Evolutionary conservation across 2,113 vertebrate species (phyloP).

Genomic region (Microtus pennsylvanicus): DNA sequence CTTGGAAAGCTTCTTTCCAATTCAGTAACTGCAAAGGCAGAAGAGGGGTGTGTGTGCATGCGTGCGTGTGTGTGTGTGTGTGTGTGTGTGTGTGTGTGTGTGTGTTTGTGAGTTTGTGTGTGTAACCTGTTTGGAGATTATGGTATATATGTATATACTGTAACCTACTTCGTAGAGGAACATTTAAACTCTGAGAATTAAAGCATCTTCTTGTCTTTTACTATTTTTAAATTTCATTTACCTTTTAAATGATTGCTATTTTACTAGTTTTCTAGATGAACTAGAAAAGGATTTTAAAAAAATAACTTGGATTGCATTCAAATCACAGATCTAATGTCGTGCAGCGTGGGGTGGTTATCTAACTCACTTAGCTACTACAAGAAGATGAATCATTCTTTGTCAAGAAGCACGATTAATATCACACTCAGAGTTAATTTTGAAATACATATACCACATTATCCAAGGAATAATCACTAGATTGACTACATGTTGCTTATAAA

Average conservation of each 20-base stretch:
- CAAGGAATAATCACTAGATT: neutral
- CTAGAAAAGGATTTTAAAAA: neutral
- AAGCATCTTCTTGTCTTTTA: neutral
- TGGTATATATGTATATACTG: neutral
- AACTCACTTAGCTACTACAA: neutral
- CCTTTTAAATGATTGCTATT: neutral
- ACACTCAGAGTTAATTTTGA: neutral
- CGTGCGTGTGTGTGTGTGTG: too few species aligned
- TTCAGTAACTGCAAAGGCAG: neutral
- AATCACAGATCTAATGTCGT: neutral
- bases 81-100: neutral
- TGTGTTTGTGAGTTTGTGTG: neutral
- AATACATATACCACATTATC: neutral
- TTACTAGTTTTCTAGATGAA: neutral
- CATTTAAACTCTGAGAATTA: neutral
- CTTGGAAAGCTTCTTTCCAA: neutral
- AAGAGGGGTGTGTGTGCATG: neutral
- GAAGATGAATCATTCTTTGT: neutral
- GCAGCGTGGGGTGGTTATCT: neutral
- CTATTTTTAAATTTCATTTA: neutral
- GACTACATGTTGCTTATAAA: neutral
- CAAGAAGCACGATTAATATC: neutral
- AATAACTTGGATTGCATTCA: neutral
- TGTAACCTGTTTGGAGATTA: neutral
- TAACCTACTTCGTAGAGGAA: neutral